Conservation (phyloP, 2,113 vertebrate genomes). For the Muntiacus muntjak region DNA sequence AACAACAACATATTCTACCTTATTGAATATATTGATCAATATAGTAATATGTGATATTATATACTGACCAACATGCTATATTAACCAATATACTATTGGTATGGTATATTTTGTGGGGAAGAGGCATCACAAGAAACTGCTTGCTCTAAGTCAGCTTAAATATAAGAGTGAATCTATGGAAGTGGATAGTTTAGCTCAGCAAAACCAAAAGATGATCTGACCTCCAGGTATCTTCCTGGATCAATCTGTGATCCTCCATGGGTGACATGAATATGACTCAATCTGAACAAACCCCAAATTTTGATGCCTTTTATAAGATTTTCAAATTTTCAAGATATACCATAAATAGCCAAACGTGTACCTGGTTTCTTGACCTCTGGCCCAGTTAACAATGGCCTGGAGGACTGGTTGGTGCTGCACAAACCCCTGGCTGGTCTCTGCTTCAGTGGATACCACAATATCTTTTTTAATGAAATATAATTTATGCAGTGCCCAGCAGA, state of each 20-base stretch:
- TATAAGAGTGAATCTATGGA: background rate
- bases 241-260: background rate
- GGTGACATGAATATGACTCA: background rate
- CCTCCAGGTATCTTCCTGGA: background rate
- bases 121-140: background rate
- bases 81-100: background rate
- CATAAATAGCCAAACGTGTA: background rate
- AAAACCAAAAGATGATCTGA: background rate
- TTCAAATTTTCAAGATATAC: background rate
- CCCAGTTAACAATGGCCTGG: background rate
- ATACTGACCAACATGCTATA: background rate
- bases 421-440: background rate
- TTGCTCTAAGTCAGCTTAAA: background rate
- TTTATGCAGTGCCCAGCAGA: background rate
- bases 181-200: background rate
- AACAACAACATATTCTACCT: background rate
- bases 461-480: background rate
- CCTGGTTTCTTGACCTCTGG: background rate
- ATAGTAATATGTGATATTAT: background rate
- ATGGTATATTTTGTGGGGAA: background rate
- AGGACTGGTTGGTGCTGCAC: background rate
- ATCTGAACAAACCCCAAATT: background rate
- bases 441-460: background rate
- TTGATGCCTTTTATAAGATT: background rate
- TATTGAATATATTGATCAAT: background rate